A percentile compares a stretch with the other conserved stretches of the same genome.
Evolutionary conservation across 53 echinoderm and acorn worm genomes (phyloP).

Genomic region (Patiria pectinifera): DNA sequence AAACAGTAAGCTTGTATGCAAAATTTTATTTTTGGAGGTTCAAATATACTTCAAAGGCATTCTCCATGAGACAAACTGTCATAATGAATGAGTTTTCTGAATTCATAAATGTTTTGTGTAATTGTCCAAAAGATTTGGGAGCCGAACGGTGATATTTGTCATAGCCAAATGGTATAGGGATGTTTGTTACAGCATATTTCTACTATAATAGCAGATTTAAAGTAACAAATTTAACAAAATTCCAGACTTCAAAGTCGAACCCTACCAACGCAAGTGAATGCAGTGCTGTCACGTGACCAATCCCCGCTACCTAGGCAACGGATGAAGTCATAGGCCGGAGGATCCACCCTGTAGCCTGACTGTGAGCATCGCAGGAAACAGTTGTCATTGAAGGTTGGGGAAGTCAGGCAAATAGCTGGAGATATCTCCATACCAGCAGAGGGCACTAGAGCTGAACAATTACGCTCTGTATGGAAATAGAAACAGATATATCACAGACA

Average conservation of each 20-base stretch:
- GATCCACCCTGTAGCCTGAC: conserved; percentile 72
- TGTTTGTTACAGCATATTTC: too few relatives aligned
- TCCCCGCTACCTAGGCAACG: conserved; percentile 75
- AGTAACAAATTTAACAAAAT: neutral
- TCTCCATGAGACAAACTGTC: too few relatives aligned
- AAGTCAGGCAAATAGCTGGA: conserved; percentile 60
- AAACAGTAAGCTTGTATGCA: too few relatives aligned
- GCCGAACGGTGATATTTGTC: too few relatives aligned
- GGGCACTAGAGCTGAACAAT: conserved; percentile 45
- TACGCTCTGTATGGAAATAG: conserved; percentile 34
- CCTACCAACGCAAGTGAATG: conserved; percentile 72
- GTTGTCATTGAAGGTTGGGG: conserved; percentile 68
- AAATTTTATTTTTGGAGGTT: too few relatives aligned
- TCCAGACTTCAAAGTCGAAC: neutral
- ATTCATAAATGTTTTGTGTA: too few relatives aligned
- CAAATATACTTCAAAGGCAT: too few relatives aligned
- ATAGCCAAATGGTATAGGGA: too few relatives aligned
- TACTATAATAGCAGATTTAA: neutral
- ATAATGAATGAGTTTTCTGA: too few relatives aligned
- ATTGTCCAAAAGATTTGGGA: too few relatives aligned
- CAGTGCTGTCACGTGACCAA: conserved; percentile 75
- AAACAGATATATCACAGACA: neutral
- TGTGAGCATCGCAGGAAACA: conserved; percentile 70
- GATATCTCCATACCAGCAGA: conserved; percentile 56
- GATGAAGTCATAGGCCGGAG: conserved; percentile 62